Evolutionary conservation across 2,888 invertebrate genomes (phyloP).

Genomic region (Tyria jacobaeae): DNA sequence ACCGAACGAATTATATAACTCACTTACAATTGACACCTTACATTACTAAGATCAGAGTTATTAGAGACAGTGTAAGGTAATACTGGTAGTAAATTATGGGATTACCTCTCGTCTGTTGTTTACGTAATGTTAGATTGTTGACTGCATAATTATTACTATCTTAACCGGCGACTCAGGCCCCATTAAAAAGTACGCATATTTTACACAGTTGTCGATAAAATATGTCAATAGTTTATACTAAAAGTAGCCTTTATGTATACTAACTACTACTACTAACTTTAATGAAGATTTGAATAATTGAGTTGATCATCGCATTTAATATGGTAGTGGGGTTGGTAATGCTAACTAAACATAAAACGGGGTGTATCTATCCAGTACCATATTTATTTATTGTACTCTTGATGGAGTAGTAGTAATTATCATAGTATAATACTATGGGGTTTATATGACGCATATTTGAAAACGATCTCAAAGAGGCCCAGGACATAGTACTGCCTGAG

Average conservation of each 20-base stretch:
- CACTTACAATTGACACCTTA: conserved; percentile 40
- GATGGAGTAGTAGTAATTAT: too few species aligned
- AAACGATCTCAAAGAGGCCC: too few species aligned
- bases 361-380: too few species aligned
- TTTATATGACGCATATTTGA: too few species aligned
- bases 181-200: not conserved
- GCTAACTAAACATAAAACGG: too few species aligned
- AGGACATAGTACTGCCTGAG: too few species aligned
- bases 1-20: conserved; percentile 39
- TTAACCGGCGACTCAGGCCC: not conserved
- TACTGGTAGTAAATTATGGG: conserved; percentile 21
- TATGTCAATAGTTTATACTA: not conserved
- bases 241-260: not conserved
- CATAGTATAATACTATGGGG: too few species aligned
- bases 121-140: not conserved
- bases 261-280: not conserved
- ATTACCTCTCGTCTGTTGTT: not conserved
- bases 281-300: not conserved
- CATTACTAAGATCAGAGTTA: conserved; percentile 28
- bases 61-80: conserved; percentile 35
- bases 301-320: too few species aligned
- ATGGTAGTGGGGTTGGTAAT: too few species aligned
- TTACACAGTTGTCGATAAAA: not conserved
- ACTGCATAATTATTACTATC: not conserved
- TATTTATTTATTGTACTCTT: too few species aligned